Percentiles rank a stretch among this genome's conserved stretches.
Conservation (phyloP, 1,140 invertebrate species). For the Ceratoteleas bidentatus region DNA sequence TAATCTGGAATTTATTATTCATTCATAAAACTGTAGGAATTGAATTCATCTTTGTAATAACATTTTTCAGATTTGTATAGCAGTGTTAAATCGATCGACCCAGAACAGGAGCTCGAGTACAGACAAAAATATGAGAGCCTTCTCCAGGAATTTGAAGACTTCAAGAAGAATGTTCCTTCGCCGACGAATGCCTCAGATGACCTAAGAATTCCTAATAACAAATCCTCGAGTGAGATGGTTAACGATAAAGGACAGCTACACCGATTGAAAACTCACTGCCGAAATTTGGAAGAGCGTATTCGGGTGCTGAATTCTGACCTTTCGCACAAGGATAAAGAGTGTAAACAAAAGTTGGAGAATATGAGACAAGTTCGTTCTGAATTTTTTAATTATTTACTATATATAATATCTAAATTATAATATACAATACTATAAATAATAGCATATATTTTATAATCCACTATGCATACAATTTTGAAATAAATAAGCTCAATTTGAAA, state of each 20-base stretch:
- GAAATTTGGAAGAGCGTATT: constrained; percentile 85
- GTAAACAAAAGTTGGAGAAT: constrained; percentile 81
- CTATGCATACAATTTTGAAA: too few relatives aligned
- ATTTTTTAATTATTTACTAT: constrained; percentile 1
- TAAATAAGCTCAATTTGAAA: too few relatives aligned
- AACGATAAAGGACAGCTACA: constrained; percentile 76
- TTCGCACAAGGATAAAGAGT: constrained; percentile 82
- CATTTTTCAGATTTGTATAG: constrained; percentile 69
- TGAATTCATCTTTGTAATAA: background rate
- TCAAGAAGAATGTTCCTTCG: constrained; percentile 71
- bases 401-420: too few relatives aligned
- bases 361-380: constrained; percentile 73
- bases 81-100: constrained; percentile 69
- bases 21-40: background rate
- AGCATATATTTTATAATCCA: too few relatives aligned
- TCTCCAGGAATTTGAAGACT: constrained; percentile 79
- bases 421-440: too few relatives aligned
- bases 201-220: constrained; percentile 60
- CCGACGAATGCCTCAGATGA: constrained; percentile 76
- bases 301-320: constrained; percentile 84
- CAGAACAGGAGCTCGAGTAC: constrained; percentile 72
- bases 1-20: background rate
- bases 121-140: constrained; percentile 81
- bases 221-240: constrained; percentile 69
- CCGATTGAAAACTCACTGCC: constrained; percentile 83